Conservation (phyloP, 2,888 invertebrate genomes). For the Epistrophella euchroma region DNA sequence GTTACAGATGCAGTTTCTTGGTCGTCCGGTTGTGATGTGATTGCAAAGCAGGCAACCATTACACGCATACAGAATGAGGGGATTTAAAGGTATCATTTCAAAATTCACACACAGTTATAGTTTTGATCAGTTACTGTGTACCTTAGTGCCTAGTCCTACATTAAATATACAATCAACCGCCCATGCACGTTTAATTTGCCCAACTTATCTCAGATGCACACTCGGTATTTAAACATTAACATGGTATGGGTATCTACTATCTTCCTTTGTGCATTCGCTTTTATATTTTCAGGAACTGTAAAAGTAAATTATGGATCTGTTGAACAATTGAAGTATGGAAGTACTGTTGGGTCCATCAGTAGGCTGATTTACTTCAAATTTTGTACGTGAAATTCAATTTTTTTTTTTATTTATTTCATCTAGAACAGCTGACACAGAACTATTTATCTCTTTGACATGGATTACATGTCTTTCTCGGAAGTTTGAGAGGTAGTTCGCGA, state of each 20-base stretch:
- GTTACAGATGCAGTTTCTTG: neutral
- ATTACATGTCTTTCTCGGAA: too few relatives aligned
- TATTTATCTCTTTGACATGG: too few relatives aligned
- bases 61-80: constrained; percentile 9
- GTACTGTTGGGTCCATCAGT: too few relatives aligned
- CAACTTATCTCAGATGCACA: neutral
- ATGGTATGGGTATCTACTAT: neutral
- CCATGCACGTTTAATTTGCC: constrained; percentile 38
- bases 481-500: too few relatives aligned
- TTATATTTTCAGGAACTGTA: neutral
- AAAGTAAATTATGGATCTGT: neutral
- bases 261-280: neutral
- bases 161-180: constrained; percentile 10
- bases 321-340: neutral
- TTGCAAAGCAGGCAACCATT: constrained; percentile 31
- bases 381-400: too few relatives aligned
- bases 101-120: neutral
- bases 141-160: constrained; percentile 1
- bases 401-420: too few relatives aligned
- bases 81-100: constrained; percentile 11
- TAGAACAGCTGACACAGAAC: too few relatives aligned
- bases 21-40: constrained; percentile 43
- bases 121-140: constrained; percentile 7
- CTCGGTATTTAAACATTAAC: neutral
- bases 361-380: too few relatives aligned